Percentiles rank a stretch among this genome's conserved stretches.
Conservation (phyloP, 2,113 vertebrate genomes). For the Actinemys pallida region DNA sequence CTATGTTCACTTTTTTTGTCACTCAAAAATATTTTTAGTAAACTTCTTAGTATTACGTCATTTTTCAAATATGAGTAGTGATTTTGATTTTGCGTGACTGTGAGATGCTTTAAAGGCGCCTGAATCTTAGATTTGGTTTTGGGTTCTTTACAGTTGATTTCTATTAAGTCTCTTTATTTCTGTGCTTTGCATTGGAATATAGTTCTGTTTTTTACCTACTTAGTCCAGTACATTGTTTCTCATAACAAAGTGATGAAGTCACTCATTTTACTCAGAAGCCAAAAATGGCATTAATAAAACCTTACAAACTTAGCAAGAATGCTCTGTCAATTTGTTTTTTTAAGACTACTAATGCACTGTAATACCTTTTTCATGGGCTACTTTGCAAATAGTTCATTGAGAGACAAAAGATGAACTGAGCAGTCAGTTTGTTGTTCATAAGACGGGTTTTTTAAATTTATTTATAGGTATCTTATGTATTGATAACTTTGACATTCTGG, state of each 20-base stretch:
- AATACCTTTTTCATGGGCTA: not conserved
- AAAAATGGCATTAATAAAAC: not conserved
- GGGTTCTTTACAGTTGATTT: not conserved
- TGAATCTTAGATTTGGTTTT: not conserved
- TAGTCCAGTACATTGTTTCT: not conserved
- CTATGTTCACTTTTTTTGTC: not conserved
- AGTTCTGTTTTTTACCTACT: not conserved
- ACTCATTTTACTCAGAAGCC: not conserved
- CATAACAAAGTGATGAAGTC: not conserved
- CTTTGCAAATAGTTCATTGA: not conserved
- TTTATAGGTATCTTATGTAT: constrained; percentile 91
- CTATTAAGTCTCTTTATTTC: not conserved
- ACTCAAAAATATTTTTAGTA: not conserved
- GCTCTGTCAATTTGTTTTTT: accelerated
- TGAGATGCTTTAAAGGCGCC: not conserved
- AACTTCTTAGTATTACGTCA: not conserved
- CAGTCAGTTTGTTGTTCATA: not conserved
- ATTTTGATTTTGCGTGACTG: not conserved
- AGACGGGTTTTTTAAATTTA: constrained; percentile 2
- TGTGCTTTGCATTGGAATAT: not conserved
- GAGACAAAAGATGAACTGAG: not conserved
- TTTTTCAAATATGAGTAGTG: not conserved
- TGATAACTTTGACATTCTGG: constrained; percentile 93
- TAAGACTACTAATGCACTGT: not conserved
- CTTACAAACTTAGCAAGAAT: not conserved